phyloP scores from a whole-genome alignment of 2,888 invertebrate species.

The Luffia ferchaultella region DNA sequence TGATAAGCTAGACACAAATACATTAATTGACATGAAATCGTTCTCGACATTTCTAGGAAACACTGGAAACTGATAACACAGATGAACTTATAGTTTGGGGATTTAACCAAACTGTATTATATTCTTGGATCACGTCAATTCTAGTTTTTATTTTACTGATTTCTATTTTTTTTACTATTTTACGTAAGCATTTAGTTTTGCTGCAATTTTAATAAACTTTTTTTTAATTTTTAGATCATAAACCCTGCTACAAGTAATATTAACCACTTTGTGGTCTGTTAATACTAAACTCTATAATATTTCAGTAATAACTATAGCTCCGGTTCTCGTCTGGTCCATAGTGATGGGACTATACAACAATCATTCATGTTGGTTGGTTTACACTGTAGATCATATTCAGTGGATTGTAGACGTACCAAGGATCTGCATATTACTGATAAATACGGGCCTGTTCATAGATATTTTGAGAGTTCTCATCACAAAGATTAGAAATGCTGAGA shows the following conservation, averaged over 20 bases:
- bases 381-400: slow-evolving; percentile 58
- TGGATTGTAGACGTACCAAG: slow-evolving; percentile 70
- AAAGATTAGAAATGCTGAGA: slow-evolving; percentile 65
- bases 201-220: too few species aligned
- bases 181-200: too few species aligned
- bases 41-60: too few species aligned
- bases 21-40: too few species aligned
- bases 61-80: too few species aligned
- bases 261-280: background rate
- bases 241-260: too few species aligned
- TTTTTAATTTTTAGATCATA: too few species aligned
- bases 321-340: slow-evolving; percentile 64
- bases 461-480: slow-evolving; percentile 71
- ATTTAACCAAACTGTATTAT: too few species aligned
- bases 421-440: slow-evolving; percentile 62
- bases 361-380: slow-evolving; percentile 70
- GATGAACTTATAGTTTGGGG: too few species aligned
- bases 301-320: slow-evolving; percentile 49
- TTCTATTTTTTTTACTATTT: background rate
- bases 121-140: too few species aligned
- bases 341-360: slow-evolving; percentile 55
- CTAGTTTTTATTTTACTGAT: background rate
- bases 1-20: too few species aligned
- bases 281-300: too few species aligned
- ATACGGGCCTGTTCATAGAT: slow-evolving; percentile 68